Conservation (phyloP, 2,113 vertebrate species). For the Rhagologus leucostigma region DNA sequence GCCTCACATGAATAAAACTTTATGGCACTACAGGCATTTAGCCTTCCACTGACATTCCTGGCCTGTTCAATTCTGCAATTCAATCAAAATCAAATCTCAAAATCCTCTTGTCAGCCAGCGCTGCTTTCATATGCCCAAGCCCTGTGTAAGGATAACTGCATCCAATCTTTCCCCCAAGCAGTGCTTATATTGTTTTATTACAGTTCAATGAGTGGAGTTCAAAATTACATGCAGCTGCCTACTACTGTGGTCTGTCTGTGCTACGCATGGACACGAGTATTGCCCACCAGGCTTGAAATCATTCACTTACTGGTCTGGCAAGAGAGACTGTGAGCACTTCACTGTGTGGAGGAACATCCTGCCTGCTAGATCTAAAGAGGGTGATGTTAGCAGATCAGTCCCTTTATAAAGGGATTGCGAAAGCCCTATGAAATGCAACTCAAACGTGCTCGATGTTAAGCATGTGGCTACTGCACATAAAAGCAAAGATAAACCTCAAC, state of each 20-base stretch:
- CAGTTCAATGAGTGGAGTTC: constrained; percentile 87
- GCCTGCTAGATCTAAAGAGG: constrained; percentile 76
- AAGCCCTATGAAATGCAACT: constrained; percentile 77
- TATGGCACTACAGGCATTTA: constrained; percentile 82
- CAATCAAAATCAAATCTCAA: constrained; percentile 87
- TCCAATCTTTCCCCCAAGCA: constrained; percentile 81
- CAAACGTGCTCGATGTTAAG: constrained; percentile 73
- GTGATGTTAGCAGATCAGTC: constrained; percentile 79
- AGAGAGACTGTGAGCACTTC: constrained; percentile 66
- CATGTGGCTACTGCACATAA: constrained; percentile 76
- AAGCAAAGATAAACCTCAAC: constrained; percentile 79
- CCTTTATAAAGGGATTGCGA: constrained; percentile 77
- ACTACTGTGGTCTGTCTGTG: constrained; percentile 76
- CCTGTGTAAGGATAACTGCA: constrained; percentile 80
- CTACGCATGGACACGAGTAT: constrained; percentile 76
- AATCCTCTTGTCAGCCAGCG: constrained; percentile 83
- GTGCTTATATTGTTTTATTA: constrained; percentile 90
- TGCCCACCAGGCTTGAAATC: constrained; percentile 84
- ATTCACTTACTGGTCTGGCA: constrained; percentile 78
- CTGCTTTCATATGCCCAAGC: constrained; percentile 78
- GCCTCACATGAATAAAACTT: constrained; percentile 85
- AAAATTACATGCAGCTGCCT: constrained; percentile 87
- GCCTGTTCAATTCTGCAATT: constrained; percentile 84
- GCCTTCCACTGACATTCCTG: constrained; percentile 82
- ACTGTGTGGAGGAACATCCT: constrained; percentile 74